These are phyloP conservation scores for Danaus chrysippus DNA, from an alignment of 2,888 invertebrate genomes.

Conservation along the genomic window DNA sequence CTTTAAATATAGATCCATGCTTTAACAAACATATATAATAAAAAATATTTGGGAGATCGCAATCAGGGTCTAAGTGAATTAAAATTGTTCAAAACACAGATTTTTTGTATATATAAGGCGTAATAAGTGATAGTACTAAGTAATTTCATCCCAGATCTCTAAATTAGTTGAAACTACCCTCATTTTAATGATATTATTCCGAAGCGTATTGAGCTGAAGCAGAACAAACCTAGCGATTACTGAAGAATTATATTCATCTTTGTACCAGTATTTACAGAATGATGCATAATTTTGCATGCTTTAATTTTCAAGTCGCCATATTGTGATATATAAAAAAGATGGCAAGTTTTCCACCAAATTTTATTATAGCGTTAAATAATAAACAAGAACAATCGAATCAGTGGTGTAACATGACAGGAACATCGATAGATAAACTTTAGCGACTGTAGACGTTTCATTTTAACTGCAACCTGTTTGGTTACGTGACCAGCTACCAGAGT, in stretches of 20 bases:
- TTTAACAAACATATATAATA: slow-evolving; percentile 47
- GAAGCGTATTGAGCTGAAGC: too few relatives aligned
- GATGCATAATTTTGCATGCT: slow-evolving; percentile 56
- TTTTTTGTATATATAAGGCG: slow-evolving; percentile 30
- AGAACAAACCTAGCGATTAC: too few relatives aligned
- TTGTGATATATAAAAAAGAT: slow-evolving; percentile 13
- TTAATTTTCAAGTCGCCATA: slow-evolving; percentile 40
- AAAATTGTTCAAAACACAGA: slow-evolving; percentile 34
- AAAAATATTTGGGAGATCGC: slow-evolving; percentile 66
- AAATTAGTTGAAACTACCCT: slow-evolving; percentile 21
- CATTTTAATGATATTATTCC: slow-evolving; percentile 13
- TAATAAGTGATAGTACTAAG: slow-evolving; percentile 31
- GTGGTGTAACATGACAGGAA: slow-evolving; percentile 61
- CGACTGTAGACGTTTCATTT: slow-evolving; percentile 30
- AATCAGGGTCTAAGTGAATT: slow-evolving; percentile 40
- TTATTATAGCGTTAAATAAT: slow-evolving; percentile 41
- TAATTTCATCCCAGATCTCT: slow-evolving; percentile 42
- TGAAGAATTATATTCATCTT: slow-evolving; percentile 29
- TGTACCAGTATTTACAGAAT: slow-evolving; percentile 41
- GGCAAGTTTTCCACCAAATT: slow-evolving; percentile 37
- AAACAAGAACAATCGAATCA: slow-evolving; percentile 45
- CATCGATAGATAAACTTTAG: slow-evolving; percentile 54
- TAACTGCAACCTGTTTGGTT: slow-evolving; percentile 17
- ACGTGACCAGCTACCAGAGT: slow-evolving; percentile 12
- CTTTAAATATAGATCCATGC: slow-evolving; percentile 60